These are phyloP conservation scores for Fistularia commersonii DNA, from an alignment of 2,797 vertebrate genomes.

Conservation along the genomic window DNA sequence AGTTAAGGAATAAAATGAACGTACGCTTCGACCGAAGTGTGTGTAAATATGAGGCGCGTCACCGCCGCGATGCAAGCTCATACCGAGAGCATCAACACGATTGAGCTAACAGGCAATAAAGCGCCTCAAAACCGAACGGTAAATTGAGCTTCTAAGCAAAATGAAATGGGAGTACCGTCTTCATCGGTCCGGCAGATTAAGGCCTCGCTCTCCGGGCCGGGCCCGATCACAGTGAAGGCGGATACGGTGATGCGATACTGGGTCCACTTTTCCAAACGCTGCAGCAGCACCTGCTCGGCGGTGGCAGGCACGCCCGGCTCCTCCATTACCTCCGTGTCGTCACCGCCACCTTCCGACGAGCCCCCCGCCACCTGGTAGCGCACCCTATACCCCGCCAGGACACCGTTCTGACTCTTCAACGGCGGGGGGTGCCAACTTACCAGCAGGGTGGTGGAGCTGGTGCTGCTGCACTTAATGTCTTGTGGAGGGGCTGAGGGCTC, in stretches of 20 bases:
- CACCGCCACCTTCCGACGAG: constrained; percentile 72
- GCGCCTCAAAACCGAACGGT: background rate
- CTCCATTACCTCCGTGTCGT: constrained; percentile 73
- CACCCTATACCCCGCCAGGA: constrained; percentile 91
- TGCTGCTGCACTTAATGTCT: constrained; percentile 94
- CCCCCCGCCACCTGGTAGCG: constrained; percentile 88
- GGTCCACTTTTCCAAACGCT: constrained; percentile 95
- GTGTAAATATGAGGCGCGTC: too few relatives aligned
- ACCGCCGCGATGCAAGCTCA: too few relatives aligned
- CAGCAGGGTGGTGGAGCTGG: constrained; percentile 96
- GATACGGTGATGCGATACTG: constrained; percentile 87
- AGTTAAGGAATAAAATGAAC: too few relatives aligned
- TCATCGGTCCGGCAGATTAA: constrained; percentile 91
- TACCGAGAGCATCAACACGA: too few relatives aligned
- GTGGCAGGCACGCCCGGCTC: constrained; percentile 81
- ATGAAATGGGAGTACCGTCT: constrained; percentile 79
- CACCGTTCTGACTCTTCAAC: constrained; percentile 89
- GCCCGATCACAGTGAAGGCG: constrained; percentile 86
- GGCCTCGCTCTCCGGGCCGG: constrained; percentile 90
- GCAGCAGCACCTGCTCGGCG: constrained; percentile 84
- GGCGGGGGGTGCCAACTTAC: constrained; percentile 98
- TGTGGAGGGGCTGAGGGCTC: constrained; percentile 98
- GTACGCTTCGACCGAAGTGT: too few relatives aligned
- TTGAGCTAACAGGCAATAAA: too few relatives aligned
- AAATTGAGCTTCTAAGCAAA: background rate